phyloP scores from a whole-genome alignment of 1,140 invertebrate species.

The Caligus rogercresseyi region DNA sequence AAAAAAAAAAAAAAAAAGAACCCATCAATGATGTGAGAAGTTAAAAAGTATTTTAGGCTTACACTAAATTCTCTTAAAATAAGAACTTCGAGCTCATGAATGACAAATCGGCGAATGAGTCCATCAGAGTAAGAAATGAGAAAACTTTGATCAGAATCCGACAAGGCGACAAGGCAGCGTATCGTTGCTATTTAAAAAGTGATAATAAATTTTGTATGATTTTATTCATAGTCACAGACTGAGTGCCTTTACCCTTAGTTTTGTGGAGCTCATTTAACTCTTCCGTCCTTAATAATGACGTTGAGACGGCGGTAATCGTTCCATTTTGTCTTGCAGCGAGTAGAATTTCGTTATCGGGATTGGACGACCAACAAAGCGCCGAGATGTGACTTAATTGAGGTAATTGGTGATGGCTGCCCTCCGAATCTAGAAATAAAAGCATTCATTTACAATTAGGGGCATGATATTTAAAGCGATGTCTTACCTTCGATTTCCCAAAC shows the following conservation, averaged over 20 bases:
- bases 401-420: neutral
- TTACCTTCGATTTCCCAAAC: conserved; percentile 37
- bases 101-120: neutral
- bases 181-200: neutral
- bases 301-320: conserved; percentile 25
- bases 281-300: neutral
- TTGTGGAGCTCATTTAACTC: neutral
- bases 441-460: neutral
- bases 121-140: neutral
- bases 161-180: neutral
- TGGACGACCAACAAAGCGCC: neutral
- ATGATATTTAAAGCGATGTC: conserved; percentile 27
- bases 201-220: neutral
- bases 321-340: conserved; percentile 39
- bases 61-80: neutral
- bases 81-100: neutral
- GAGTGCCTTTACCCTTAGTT: neutral
- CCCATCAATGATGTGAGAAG: neutral
- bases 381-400: neutral
- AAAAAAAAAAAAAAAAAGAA: too few species aligned
- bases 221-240: too few species aligned
- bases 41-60: neutral
- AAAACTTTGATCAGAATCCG: neutral
- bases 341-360: conserved; percentile 23
- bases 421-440: neutral